These are phyloP conservation scores for Thereva unica DNA, from an alignment of 2,888 invertebrate species.

Conservation along the genomic window DNA sequence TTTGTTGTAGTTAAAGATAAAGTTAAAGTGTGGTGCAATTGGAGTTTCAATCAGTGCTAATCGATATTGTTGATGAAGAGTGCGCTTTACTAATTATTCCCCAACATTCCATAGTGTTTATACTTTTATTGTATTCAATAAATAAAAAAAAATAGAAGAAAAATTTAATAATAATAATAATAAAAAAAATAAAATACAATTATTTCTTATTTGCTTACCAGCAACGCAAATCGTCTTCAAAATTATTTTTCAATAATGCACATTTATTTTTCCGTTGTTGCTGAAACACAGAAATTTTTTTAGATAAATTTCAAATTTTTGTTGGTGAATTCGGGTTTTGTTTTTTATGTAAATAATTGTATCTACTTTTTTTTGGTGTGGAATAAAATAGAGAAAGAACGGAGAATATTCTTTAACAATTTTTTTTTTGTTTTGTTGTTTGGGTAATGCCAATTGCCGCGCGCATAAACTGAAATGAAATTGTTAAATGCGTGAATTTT, in stretches of 20 bases:
- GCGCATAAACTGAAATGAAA: constrained; percentile 6
- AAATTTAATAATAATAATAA: too few relatives aligned
- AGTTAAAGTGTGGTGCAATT: constrained; percentile 20
- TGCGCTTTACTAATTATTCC: constrained; percentile 1
- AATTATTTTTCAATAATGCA: constrained; percentile 2
- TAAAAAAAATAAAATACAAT: background rate
- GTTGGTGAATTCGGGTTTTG: too few relatives aligned
- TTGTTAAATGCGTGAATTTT: constrained; percentile 37
- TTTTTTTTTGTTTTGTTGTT: constrained; percentile 38
- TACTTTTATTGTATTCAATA: background rate
- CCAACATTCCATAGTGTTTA: constrained; percentile 24
- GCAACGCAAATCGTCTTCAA: background rate
- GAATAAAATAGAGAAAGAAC: too few relatives aligned
- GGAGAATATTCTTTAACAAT: background rate
- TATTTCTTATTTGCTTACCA: background rate
- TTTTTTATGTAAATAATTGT: too few relatives aligned
- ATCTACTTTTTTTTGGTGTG: too few relatives aligned
- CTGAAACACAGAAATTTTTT: too few relatives aligned
- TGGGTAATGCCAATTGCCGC: constrained; percentile 7
- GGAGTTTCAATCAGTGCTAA: constrained; percentile 7
- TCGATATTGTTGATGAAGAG: constrained; percentile 2
- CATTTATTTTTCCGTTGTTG: too few relatives aligned
- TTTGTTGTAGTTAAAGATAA: background rate
- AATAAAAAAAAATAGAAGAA: too few relatives aligned
- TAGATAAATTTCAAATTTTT: too few relatives aligned